These are phyloP conservation scores for Pangasianodon hypophthalmus DNA, from an alignment of 2,113 vertebrate species.

Conservation along the genomic window DNA sequence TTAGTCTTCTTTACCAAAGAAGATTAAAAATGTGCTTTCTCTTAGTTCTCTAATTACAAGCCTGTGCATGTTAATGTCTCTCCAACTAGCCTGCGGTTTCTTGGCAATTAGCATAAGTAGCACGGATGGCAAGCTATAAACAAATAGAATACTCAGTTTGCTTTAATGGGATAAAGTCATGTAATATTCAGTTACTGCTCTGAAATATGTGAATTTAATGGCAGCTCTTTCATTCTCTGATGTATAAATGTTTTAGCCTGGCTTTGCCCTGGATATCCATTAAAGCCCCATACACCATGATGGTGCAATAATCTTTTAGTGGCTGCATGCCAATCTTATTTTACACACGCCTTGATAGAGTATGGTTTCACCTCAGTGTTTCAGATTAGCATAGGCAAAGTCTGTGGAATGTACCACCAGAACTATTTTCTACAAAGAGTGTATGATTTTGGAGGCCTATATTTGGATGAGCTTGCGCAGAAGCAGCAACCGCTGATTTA, in stretches of 20 bases:
- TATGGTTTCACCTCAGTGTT: conserved; percentile 13
- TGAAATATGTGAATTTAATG: conserved; percentile 26
- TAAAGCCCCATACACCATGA: conserved; percentile 22
- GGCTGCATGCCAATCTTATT: conserved; percentile 18
- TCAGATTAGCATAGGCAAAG: conserved; percentile 3
- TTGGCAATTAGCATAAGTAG: conserved; percentile 61
- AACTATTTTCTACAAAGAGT: conserved; percentile 20
- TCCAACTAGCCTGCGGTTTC: conserved; percentile 59
- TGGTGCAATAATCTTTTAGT: conserved; percentile 34
- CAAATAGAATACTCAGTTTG: conserved; percentile 64
- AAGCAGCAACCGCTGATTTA: conserved; percentile 35
- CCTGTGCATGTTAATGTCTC: conserved; percentile 60
- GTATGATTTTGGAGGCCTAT: conserved; percentile 30
- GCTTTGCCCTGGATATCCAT: conserved; percentile 30
- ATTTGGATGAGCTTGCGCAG: conserved; percentile 19
- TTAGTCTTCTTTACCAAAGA: conserved; percentile 63
- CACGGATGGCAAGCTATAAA: conserved; percentile 60
- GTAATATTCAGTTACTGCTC: conserved; percentile 40
- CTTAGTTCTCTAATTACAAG: conserved; percentile 65
- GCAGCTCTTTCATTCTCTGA: conserved; percentile 14
- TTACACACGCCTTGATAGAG: background rate
- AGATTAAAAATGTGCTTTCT: conserved; percentile 66
- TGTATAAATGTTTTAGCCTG: conserved; percentile 20
- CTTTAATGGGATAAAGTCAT: conserved; percentile 62
- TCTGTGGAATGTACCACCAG: background rate